Conservation (phyloP, 2,797 vertebrate species). For the Sebastes aleutianus region DNA sequence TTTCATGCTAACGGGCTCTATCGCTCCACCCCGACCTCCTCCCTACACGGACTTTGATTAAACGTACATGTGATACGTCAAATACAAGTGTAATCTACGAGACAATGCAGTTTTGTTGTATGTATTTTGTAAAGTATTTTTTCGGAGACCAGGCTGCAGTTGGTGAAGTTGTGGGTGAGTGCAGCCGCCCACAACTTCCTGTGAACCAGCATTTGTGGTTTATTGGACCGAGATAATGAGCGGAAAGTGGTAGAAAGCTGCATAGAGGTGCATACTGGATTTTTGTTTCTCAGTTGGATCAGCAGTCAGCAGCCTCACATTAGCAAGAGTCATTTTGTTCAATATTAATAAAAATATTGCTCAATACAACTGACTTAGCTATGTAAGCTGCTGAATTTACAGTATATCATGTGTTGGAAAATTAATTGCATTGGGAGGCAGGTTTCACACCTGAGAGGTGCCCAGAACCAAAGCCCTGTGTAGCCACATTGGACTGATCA, state of each 20-base stretch:
- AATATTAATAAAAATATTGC: neutral
- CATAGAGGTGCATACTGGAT: neutral
- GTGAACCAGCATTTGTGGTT: constrained; percentile 10
- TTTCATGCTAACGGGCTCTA: too few relatives aligned
- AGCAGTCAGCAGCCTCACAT: neutral
- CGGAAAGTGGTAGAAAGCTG: neutral
- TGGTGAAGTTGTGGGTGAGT: neutral
- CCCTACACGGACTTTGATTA: neutral
- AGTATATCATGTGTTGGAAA: neutral
- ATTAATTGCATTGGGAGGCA: constrained; percentile 1
- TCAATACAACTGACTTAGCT: neutral
- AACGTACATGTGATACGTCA: neutral
- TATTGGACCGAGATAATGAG: neutral
- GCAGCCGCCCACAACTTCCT: neutral
- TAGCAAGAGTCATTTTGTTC: neutral
- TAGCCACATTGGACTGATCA: neutral
- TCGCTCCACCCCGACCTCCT: neutral
- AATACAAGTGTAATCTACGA: neutral
- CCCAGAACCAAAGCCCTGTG: neutral
- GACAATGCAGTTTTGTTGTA: neutral
- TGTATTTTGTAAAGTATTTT: neutral
- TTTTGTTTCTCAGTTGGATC: neutral
- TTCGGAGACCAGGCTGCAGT: neutral
- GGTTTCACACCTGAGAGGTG: constrained; percentile 13
- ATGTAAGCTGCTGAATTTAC: neutral